Conservation (phyloP, 2,113 vertebrate genomes). For the Danionella cerebrum region DNA sequence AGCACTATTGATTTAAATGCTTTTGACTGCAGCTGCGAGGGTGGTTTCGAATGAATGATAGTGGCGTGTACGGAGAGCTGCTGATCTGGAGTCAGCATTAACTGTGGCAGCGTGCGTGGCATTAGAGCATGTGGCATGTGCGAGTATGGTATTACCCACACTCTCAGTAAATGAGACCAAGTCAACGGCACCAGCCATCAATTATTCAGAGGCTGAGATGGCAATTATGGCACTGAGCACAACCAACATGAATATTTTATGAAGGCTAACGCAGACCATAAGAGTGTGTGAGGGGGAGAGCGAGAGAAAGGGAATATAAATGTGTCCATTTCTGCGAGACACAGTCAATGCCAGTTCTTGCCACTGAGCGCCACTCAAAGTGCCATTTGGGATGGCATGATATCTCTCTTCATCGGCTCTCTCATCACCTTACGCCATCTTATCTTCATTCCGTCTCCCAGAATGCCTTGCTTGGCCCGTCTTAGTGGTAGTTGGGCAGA, state of each 20-base stretch:
- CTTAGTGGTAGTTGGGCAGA: constrained; percentile 19
- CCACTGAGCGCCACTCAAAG: constrained; percentile 22
- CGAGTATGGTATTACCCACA: constrained; percentile 72
- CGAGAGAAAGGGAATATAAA: constrained; percentile 35
- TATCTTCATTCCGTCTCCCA: constrained; percentile 25
- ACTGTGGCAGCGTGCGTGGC: constrained; percentile 40
- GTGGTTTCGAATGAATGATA: constrained; percentile 11
- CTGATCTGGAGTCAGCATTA: constrained; percentile 45
- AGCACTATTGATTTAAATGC: constrained; percentile 13
- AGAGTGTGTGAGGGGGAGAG: constrained; percentile 23
- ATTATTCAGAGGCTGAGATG: constrained; percentile 93
- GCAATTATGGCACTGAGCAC: constrained; percentile 94
- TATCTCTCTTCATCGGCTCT: constrained; percentile 26
- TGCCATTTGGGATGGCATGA: constrained; percentile 8
- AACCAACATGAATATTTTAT: constrained; percentile 69
- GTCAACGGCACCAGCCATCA: constrained; percentile 84
- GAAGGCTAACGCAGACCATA: constrained; percentile 46
- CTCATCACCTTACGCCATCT: constrained; percentile 31
- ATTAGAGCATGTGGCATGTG: constrained; percentile 45
- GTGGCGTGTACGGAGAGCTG: constrained; percentile 9
- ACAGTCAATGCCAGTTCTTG: constrained; percentile 22
- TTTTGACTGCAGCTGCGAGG: constrained; percentile 19
- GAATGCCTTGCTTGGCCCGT: constrained; percentile 16
- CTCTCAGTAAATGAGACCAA: constrained; percentile 92
- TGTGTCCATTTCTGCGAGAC: constrained; percentile 26